Evolutionary conservation across 2,888 invertebrate species (phyloP), one percentile per base, ranked within the genome.

Genomic region (Lithophane socia): DNA sequence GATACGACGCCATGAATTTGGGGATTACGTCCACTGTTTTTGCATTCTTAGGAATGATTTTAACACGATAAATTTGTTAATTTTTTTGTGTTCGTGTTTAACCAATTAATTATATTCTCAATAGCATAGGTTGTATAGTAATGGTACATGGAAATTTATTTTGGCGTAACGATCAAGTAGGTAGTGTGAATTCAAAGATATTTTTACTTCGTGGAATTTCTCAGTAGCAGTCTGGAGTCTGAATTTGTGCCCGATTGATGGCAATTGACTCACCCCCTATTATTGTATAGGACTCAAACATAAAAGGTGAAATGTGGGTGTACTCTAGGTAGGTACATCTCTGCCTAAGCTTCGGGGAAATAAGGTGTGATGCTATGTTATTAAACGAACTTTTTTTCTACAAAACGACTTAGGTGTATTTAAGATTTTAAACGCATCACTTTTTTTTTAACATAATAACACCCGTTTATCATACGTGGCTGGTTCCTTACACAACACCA

Each of bases 401-500:
- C 21, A 54, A 52, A 52, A 54, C 3, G 9, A n/a, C n/a, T 56
- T 12, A 37, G 37, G 37, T 37, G 37, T 37, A 58, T 58, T 58
- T 24, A 13, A 58, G 24, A 58, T 12, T 58, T 13, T 24, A 13
- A 37, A 37, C 37, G 37, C 37, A 5, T 37, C n/a, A n/a, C 56
- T 56, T 56, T n/a, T 56, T 56, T n/a, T 56, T n/a, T 10, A 56
- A 10, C 3, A 56, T n/a, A n/a, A n/a, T 56, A 10, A 56, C 56
- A 47, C 5, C 10, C 18, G 1, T 47, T 44, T 5, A 7, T 24
- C 8, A 8, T 29, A 29, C 3, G 9, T 37, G 13, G 21, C 37
- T 67, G 84, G 75, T 75, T 74, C 77, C 37, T 13, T 85, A 21
- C 29, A 7, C 16, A 70, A 88, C 81, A 86, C 69, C 64, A 37